phyloP scores from a whole-genome alignment of 2,797 vertebrate species.

The Ataeniobius toweri region DNA sequence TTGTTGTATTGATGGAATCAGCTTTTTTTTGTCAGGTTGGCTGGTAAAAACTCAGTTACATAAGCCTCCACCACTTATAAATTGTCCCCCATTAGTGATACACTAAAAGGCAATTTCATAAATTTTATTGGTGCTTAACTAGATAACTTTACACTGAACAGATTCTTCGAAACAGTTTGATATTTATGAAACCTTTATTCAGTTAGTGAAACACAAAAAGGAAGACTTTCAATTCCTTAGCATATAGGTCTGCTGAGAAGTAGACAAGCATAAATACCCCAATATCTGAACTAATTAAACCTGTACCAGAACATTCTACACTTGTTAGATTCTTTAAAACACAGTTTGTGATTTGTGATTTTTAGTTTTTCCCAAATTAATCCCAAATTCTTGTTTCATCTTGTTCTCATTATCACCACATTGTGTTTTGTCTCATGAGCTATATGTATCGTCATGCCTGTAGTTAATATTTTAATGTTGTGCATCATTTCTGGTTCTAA shows the following conservation, averaged over 20 bases:
- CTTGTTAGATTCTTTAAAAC: not conserved
- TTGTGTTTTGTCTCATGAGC: not conserved
- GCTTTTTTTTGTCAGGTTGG: not conserved
- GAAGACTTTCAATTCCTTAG: not conserved
- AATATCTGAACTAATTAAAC: not conserved
- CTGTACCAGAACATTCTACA: not conserved
- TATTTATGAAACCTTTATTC: not conserved
- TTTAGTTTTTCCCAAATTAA: not conserved
- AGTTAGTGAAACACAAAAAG: not conserved
- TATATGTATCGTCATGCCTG: not conserved
- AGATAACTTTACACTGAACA: not conserved
- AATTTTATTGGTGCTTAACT: not conserved
- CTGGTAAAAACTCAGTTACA: not conserved
- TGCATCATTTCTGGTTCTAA: constrained; percentile 36
- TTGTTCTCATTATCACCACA: not conserved
- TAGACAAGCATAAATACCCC: not conserved
- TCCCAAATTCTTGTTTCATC: too few species aligned
- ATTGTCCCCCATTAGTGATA: too few species aligned
- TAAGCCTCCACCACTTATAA: not conserved
- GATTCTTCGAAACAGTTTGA: not conserved
- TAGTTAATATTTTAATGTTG: constrained; percentile 43
- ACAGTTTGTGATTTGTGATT: not conserved
- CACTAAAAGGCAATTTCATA: not conserved
- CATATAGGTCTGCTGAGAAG: not conserved
- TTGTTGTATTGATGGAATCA: not conserved